Evolutionary conservation across 2,888 invertebrate species (phyloP).

Genomic region (Ephialtes manifestator): DNA sequence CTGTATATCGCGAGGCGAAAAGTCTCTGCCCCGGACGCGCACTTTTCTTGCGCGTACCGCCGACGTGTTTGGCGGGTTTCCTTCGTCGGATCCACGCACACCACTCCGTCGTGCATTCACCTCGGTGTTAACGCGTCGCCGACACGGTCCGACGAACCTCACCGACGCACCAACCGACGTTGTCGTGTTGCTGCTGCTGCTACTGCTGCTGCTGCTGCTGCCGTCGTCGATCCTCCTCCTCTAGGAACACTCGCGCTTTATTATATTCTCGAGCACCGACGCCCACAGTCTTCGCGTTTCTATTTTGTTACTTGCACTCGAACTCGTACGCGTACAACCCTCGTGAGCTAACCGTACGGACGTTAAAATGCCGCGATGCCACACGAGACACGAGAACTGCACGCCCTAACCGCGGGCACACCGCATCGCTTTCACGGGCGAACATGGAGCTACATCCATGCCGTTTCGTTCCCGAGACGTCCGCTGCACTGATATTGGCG

Average conservation of each 20-base stretch:
- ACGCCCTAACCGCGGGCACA: conserved; percentile 85
- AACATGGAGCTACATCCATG: conserved; percentile 84
- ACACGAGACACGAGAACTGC: conserved; percentile 81
- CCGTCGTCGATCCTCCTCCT: conserved; percentile 66
- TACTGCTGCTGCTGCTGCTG: too few relatives aligned
- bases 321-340: background rate
- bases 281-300: conserved; percentile 56
- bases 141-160: conserved; percentile 74
- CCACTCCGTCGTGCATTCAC: conserved; percentile 82
- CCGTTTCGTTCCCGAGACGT: conserved; percentile 76
- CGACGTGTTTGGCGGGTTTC: conserved; percentile 83
- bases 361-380: conserved; percentile 74
- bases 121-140: conserved; percentile 75
- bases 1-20: conserved; percentile 53
- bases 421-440: conserved; percentile 84
- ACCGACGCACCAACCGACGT: conserved; percentile 73
- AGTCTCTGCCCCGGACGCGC: conserved; percentile 42
- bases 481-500: conserved; percentile 73
- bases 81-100: conserved; percentile 75
- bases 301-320: background rate
- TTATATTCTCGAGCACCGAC: conserved; percentile 63
- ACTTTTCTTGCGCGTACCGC: conserved; percentile 71
- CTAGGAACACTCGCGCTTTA: conserved; percentile 37
- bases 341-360: conserved; percentile 18
- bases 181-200: conserved; percentile 70